These are phyloP conservation scores for Aeoliscus strigatus DNA, from an alignment of 2,797 vertebrate genomes.

Conservation along the genomic window DNA sequence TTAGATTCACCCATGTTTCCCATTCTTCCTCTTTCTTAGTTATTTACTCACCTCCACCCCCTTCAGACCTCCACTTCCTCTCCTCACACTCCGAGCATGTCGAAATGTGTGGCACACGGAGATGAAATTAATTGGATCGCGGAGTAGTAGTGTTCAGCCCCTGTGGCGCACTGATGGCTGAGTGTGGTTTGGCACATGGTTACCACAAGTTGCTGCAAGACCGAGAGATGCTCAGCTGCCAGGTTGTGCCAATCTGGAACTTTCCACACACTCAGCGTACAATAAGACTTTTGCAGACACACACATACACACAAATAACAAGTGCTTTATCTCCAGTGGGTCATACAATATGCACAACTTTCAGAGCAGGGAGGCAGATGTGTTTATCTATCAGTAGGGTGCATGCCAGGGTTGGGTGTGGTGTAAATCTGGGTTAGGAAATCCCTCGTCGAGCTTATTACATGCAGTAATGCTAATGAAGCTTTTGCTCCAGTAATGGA, in stretches of 20 bases:
- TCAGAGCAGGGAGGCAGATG: constrained; percentile 39
- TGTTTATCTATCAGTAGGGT: constrained; percentile 39
- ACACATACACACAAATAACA: constrained; percentile 10
- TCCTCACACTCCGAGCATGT: constrained; percentile 61
- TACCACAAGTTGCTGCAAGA: constrained; percentile 34
- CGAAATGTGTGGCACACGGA: constrained; percentile 59
- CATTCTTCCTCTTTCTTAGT: constrained; percentile 40
- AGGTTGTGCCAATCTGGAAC: constrained; percentile 45
- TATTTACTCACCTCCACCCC: constrained; percentile 52
- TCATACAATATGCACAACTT: constrained; percentile 38
- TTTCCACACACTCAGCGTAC: constrained; percentile 14
- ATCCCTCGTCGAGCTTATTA: constrained; percentile 57
- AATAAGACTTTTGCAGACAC: constrained; percentile 16
- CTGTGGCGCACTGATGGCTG: constrained; percentile 42
- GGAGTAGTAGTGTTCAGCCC: constrained; percentile 62
- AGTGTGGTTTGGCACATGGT: constrained; percentile 43
- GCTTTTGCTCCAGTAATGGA: constrained; percentile 51
- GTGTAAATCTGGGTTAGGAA: constrained; percentile 62
- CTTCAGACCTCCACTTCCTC: constrained; percentile 53
- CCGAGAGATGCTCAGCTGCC: constrained; percentile 29
- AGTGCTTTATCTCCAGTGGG: constrained; percentile 11
- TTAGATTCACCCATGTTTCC: constrained; percentile 47
- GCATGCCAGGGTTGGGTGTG: constrained; percentile 54
- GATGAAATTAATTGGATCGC: constrained; percentile 77
- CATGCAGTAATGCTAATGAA: constrained; percentile 60